Percentiles rank a stretch among this genome's conserved stretches.
These are phyloP conservation scores for Calyptommatus sinebrachiatus DNA, from an alignment of 2,113 vertebrate species.

Conservation along the genomic window DNA sequence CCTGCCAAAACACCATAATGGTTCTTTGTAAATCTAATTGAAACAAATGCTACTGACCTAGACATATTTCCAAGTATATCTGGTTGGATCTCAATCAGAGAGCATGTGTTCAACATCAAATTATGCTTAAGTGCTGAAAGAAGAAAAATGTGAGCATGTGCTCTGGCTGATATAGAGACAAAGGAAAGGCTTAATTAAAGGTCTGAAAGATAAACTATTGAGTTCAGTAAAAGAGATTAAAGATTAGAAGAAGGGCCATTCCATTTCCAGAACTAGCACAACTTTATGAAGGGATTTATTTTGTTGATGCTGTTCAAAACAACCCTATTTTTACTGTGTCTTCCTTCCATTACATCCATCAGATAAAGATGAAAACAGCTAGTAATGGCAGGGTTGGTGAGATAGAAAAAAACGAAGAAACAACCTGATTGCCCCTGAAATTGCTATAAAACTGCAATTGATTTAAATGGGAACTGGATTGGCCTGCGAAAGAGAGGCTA, in stretches of 20 bases:
- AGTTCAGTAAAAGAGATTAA: constrained; percentile 57
- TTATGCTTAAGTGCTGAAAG: constrained; percentile 50
- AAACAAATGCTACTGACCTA: constrained; percentile 69
- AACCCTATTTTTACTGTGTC: constrained; percentile 15
- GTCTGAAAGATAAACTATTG: constrained; percentile 46
- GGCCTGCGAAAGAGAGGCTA: constrained; percentile 36
- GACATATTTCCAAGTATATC: constrained; percentile 69
- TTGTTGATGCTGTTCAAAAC: neutral
- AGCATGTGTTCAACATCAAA: constrained; percentile 64
- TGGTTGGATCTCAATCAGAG: constrained; percentile 53
- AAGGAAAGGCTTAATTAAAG: constrained; percentile 69
- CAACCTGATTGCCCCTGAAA: constrained; percentile 12
- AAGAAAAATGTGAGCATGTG: constrained; percentile 63
- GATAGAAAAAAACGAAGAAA: constrained; percentile 6
- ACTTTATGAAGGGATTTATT: constrained; percentile 9
- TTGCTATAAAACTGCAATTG: constrained; percentile 26
- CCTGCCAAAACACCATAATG: constrained; percentile 58
- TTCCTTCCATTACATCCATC: constrained; percentile 6
- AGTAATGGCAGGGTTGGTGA: constrained; percentile 20
- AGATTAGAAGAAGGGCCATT: constrained; percentile 31
- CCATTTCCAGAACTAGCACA: constrained; percentile 17
- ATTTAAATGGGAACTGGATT: constrained; percentile 18
- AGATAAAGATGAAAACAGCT: constrained; percentile 30
- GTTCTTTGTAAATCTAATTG: constrained; percentile 67
- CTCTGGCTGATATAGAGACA: constrained; percentile 56